Base-by-base conservation (phyloP, 2,888 invertebrate species). In the Drosophila crucigera region DNA sequence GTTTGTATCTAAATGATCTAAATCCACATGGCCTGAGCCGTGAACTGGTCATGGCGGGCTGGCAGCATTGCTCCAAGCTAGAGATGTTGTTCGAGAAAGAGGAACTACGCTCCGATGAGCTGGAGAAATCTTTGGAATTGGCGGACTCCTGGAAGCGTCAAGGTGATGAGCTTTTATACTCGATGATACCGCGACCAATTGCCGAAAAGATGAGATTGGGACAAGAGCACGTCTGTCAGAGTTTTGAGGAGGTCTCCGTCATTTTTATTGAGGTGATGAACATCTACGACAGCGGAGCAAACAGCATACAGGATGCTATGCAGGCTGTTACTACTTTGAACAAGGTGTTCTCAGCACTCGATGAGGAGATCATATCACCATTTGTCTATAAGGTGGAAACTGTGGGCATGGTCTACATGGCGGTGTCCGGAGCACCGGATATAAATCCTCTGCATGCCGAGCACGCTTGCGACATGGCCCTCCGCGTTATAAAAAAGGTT, bases 321-420 rank as follows among this genome's bases (percentile, higher is more conserved):
- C 96, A 97, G 83, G 95, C 97, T 0, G 97, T 98, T 0, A 95
- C 95, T 10, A 96, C 96, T 49, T 96, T 98, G 94, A 98, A 98
- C 92, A 96, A 96, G 4, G 96, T 97, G 0, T 98, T 97, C 94
- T 96, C 97, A 0, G 96, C 96, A 79, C 97, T 98, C 83, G 98
- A 98, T 92, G 94, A 96, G 33, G 94, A 98, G 55, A 96, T 97
- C 89, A 97, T 98, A 88, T 95, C 96, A 43, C 97, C 97, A 81
- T 95, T 97, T 68, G 97, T 98, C 2, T 98, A 98, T 91, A 98
- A 98, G 95, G 98, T 98, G 69, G 98, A 98, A 94, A 98, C 98
- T 0, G 97, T 98, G 1, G 98, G 98, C n/a, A 96, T 96, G 92
- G 95, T 95, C 59, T 98, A 98, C 93, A 98, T 98, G 98, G 96